Base-by-base conservation (phyloP, 1,140 invertebrate species). In the Ips nitidus region DNA sequence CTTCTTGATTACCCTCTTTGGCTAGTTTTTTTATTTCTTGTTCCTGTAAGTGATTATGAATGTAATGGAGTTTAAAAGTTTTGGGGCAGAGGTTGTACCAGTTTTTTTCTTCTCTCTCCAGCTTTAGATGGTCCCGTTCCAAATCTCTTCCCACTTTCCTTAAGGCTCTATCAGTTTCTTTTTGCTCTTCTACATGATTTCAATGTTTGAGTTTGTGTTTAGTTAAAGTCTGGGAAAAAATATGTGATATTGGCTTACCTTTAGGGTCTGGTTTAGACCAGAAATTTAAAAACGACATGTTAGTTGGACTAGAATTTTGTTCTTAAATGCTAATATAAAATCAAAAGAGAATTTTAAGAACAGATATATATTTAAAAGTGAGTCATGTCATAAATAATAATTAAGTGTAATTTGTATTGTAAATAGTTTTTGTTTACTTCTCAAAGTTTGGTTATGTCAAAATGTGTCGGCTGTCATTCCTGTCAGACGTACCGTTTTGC, bases 21-120 rank as follows among this genome's bases (percentile, higher is more conserved):
- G 94, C 95, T 79, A 91, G 85, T 76, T 93, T 93, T 77, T 93
- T 95, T 59, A 97, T 97, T 81, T 97, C 94, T 77, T 88, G 80
- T 86, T 95, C 91, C 90, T 93, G n/a, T 22, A 22, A 22, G 22
- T 22, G 22, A 22, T 22, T 22, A 22, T 22, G 22, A 22, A 0
- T 22, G 22, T 22, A 22, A 22, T 22, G 22, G 22, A 22, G 22
- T 22, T 0, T 22, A 22, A 0, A 22, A 22, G 22, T 22, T 22
- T 22, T 22, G 22, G 22, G 22, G 22, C 22, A 22, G 22, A 0
- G 22, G 22, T 22, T 22, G 22, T 50, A 92, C 91, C 75, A 97
- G 79, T 85, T 95, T 93, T 74, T 95, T 81, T 97, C 94, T 82
- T 96, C 92, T 75, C 87, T 85, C 81, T 96, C 94, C 64, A 97